A percentile compares a stretch with the other conserved stretches of the same genome.
These are phyloP conservation scores for Carassius gibelio DNA, from an alignment of 2,113 vertebrate species.

Conservation along the genomic window DNA sequence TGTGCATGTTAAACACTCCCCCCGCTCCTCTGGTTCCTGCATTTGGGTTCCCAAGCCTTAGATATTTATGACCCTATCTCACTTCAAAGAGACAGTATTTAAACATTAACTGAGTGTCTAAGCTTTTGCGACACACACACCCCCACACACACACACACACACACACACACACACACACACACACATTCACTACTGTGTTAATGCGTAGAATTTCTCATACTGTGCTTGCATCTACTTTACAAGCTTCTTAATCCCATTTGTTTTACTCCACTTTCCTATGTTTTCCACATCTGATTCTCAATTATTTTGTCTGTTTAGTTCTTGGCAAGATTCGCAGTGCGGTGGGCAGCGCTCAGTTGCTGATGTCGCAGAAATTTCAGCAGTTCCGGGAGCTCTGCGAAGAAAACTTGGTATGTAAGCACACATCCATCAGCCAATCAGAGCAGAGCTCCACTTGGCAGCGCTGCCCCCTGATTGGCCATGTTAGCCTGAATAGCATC, in stretches of 20 bases:
- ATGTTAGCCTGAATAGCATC: not conserved
- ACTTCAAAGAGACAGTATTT: slow-evolving; percentile 38
- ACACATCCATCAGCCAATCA: slow-evolving; percentile 16
- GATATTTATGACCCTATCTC: slow-evolving; percentile 60
- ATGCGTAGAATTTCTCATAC: not conserved
- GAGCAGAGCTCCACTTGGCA: not conserved
- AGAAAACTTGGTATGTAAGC: slow-evolving; percentile 93
- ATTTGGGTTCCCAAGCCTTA: slow-evolving; percentile 49
- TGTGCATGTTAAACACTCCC: slow-evolving; percentile 49
- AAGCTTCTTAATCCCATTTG: not conserved
- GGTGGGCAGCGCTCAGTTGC: slow-evolving; percentile 93
- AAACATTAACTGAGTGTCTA: slow-evolving; percentile 36
- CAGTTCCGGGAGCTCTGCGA: slow-evolving; percentile 97
- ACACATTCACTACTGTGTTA: slow-evolving; percentile 3
- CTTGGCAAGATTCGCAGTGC: slow-evolving; percentile 40
- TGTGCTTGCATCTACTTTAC: not conserved
- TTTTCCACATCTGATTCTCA: not conserved
- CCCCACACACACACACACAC: not conserved
- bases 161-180: not conserved
- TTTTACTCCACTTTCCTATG: not conserved
- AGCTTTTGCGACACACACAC: not conserved
- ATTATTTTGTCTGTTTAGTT: slow-evolving; percentile 24
- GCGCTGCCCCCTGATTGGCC: not conserved
- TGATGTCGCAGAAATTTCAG: slow-evolving; percentile 97
- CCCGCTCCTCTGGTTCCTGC: slow-evolving; percentile 18